These are phyloP conservation scores for Silurus aristotelis DNA, from an alignment of 2,797 vertebrate genomes.

Conservation along the genomic window DNA sequence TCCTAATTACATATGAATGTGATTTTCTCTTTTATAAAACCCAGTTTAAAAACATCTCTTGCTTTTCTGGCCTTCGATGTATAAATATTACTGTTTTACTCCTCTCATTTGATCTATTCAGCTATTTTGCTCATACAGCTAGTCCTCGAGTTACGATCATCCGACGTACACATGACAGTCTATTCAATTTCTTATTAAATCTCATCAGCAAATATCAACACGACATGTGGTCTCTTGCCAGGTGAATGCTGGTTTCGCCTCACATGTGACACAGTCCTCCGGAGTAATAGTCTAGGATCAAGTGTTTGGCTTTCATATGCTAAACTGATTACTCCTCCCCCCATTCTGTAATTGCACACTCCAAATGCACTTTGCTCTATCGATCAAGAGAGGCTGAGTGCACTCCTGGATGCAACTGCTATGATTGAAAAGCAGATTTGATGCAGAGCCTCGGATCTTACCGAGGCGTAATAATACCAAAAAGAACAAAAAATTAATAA, in stretches of 20 bases:
- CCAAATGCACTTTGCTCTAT: conserved; percentile 39
- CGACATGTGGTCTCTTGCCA: neutral
- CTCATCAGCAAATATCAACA: neutral
- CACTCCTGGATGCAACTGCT: neutral
- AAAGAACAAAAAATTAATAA: neutral
- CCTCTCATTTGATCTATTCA: no score
- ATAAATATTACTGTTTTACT: no score
- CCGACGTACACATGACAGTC: neutral
- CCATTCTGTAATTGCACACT: conserved; percentile 12
- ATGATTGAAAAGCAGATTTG: conserved; percentile 12
- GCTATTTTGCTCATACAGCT: no score
- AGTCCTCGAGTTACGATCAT: no score
- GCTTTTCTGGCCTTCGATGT: no score
- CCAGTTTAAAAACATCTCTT: no score
- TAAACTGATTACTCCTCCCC: conserved; percentile 30
- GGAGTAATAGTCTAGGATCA: conserved; percentile 19
- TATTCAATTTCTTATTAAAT: neutral
- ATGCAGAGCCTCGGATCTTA: neutral
- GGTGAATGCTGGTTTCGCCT: neutral
- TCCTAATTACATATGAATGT: no score
- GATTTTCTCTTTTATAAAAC: no score
- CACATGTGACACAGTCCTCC: neutral
- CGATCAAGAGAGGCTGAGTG: conserved; percentile 29
- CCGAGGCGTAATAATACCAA: neutral
- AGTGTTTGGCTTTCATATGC: conserved; percentile 22